These are phyloP conservation scores for Heliocidaris tuberculata DNA, from an alignment of 35 echinoderm and acorn worm species.

Conservation along the genomic window DNA sequence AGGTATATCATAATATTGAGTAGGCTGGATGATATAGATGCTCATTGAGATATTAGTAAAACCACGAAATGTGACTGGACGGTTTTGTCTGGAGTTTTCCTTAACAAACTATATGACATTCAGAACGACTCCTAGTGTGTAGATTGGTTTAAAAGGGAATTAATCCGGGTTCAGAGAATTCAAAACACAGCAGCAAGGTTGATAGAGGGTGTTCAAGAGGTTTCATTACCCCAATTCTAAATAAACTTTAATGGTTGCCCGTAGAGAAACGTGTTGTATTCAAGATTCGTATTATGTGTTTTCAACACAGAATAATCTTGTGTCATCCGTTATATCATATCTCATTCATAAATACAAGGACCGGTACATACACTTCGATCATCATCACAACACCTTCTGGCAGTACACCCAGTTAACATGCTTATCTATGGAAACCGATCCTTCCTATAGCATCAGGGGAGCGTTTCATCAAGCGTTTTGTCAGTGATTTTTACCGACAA, in stretches of 20 bases:
- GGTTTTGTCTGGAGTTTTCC: too few relatives aligned
- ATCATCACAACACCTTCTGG: neutral
- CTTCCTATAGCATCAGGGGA: too few relatives aligned
- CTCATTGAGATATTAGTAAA: too few relatives aligned
- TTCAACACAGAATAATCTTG: neutral
- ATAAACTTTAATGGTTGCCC: neutral
- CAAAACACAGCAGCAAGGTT: conserved; percentile 21
- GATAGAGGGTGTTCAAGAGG: neutral
- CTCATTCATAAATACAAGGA: neutral
- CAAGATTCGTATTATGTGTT: neutral
- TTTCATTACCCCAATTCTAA: neutral
- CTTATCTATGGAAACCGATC: neutral
- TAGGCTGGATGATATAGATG: too few relatives aligned
- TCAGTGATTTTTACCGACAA: too few relatives aligned
- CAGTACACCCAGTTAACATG: neutral
- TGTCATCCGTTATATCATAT: neutral
- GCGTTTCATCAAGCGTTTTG: too few relatives aligned
- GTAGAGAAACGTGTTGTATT: neutral
- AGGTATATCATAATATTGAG: too few relatives aligned
- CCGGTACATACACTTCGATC: neutral
- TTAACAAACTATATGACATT: too few relatives aligned
- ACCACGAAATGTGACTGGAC: too few relatives aligned
- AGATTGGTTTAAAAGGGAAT: neutral
- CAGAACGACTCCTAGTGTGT: too few relatives aligned
- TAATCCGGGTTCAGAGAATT: neutral